A percentile compares a stretch with the other conserved stretches of the same genome.
Conservation (phyloP, 2,797 vertebrate genomes). For the Danionella dracula region DNA sequence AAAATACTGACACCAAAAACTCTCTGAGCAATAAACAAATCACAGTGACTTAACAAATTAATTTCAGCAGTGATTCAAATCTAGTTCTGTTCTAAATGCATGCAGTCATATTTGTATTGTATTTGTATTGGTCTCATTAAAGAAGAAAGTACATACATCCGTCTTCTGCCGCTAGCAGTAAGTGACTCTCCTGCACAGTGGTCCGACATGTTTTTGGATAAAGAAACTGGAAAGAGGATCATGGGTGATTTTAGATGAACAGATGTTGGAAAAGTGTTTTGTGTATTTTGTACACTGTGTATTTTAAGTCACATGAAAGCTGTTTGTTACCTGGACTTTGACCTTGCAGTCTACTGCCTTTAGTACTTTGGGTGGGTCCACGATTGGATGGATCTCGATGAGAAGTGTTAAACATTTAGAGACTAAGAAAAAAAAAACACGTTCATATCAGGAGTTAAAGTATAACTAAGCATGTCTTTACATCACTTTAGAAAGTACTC, state of each 20-base stretch:
- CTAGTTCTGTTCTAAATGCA: too few relatives aligned
- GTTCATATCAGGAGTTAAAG: background rate
- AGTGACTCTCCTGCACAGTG: constrained; percentile 71
- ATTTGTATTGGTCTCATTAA: too few relatives aligned
- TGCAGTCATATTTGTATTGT: too few relatives aligned
- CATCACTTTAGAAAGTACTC: too few relatives aligned
- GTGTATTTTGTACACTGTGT: background rate
- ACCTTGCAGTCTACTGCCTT: constrained; percentile 90
- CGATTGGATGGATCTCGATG: constrained; percentile 88
- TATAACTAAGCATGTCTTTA: background rate
- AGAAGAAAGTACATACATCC: constrained; percentile 80
- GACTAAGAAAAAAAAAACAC: constrained; percentile 60
- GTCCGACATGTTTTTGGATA: constrained; percentile 66
- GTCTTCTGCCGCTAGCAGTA: constrained; percentile 88
- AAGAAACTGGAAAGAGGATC: constrained; percentile 75
- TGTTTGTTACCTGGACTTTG: constrained; percentile 82
- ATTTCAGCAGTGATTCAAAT: too few relatives aligned
- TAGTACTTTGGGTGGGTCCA: constrained; percentile 90
- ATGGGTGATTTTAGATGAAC: background rate
- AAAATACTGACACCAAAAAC: too few relatives aligned
- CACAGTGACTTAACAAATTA: too few relatives aligned
- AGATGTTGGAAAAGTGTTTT: background rate
- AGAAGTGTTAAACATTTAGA: constrained; percentile 86
- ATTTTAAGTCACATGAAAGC: background rate
- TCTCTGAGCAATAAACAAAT: too few relatives aligned